Base-by-base conservation (phyloP, 2,888 invertebrate genomes). In the Torymus tubicola region DNA sequence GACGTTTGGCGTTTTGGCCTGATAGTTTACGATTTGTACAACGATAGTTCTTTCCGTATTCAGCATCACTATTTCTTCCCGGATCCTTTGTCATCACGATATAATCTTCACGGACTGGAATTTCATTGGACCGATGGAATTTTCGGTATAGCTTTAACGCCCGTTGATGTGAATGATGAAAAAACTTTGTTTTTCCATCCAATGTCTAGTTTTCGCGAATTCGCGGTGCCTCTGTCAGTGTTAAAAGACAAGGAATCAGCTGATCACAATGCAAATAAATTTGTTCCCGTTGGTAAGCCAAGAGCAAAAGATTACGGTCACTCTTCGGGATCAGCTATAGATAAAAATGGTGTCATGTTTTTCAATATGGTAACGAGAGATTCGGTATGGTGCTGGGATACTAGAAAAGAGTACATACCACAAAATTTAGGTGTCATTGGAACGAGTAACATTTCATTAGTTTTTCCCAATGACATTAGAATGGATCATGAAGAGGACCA, bases 111-210 rank as follows among this genome's bases (percentile, higher is more conserved):
- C 82, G 95, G 95, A 1, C 87, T 96, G 0, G 94, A 95, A 83
- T 96, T 96, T 87, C 95, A 96, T 86, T 96, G 96, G 96, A 92
- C 95, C 10, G 96, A 96, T 87, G 96, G 96, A 0, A 93, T 96
- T 24, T 96, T 96, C 86, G 96, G 96, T 0, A 90, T 96, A 84
- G 94, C 96, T 0, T 87, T 96, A 64, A 93, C 94, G n/a, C 94
- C 94, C 8, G 87, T 88, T 50, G 87, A 91, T 84, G 88, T 91
- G 2, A 87, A 91, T 73, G 88, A 90, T 21, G 95, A 96, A 69
- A 92, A 95, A 70, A 92, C 94, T 2, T 88, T 96, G 31, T 96
- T 94, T 87, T 96, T 96, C 88, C 96, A 96, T 90, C 94, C 96
- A 0, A 94, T 97, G 94, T 95, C 96, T 0, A 96, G 96, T 88